Conservation (phyloP, 2,113 vertebrate species). For the Neotoma lepida region DNA sequence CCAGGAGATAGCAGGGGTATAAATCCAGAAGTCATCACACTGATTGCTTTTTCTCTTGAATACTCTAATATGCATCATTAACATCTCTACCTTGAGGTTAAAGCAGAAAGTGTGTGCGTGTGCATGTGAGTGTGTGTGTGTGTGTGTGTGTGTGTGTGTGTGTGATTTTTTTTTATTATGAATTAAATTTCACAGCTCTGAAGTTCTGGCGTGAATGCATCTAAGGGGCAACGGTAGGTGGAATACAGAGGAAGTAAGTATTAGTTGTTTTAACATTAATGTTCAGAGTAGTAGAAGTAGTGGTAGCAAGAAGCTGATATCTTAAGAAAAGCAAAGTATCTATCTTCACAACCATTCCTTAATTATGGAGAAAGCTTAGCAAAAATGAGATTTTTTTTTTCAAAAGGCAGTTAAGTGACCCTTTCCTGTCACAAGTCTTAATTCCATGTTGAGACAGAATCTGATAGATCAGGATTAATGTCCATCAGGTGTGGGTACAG, state of each 20-base stretch:
- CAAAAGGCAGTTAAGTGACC: neutral
- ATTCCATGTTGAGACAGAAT: neutral
- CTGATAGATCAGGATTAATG: neutral
- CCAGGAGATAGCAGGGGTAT: neutral
- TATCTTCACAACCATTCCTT: neutral
- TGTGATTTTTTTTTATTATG: neutral
- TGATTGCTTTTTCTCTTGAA: neutral
- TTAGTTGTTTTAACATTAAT: slow-evolving; percentile 21
- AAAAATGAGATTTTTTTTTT: slow-evolving; percentile 22
- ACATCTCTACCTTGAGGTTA: neutral
- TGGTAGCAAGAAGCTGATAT: neutral
- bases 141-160: neutral
- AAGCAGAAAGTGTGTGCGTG: neutral
- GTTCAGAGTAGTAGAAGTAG: neutral
- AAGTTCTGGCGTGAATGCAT: neutral
- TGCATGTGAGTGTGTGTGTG: neutral
- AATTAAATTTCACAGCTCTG: neutral
- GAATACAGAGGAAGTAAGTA: slow-evolving; percentile 1
- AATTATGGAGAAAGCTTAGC: slow-evolving; percentile 19
- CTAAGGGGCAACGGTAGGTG: neutral
- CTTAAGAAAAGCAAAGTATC: neutral
- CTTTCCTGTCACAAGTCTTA: neutral
- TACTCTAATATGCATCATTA: neutral
- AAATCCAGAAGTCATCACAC: neutral
- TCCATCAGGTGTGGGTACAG: neutral